Base-by-base conservation (phyloP, 1,140 invertebrate genomes). In the Heliconius nattereri region DNA sequence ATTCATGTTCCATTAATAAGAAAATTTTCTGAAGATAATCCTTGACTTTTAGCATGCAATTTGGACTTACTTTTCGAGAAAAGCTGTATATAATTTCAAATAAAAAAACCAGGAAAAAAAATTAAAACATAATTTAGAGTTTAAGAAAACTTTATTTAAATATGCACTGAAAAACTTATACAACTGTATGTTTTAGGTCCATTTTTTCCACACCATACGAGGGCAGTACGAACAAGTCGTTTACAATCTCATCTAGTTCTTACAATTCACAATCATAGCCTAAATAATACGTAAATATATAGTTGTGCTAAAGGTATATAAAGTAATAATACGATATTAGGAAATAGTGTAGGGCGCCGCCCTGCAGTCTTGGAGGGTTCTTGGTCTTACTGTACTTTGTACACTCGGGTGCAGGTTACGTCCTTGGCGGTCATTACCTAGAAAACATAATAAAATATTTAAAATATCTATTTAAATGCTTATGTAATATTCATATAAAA, bases 391-490 rank as follows among this genome's bases (percentile, higher is more conserved):
- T 95, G 94, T 74, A 94, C 88, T 91, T 97, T 97, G 95, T 97
- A 97, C 83, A 96, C 90, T 89, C 97, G 95, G 83, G 96, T 97
- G 94, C 96, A 97, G 75, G 96, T 96, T 45, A 97, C 95, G 85
- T 96, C 95, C 86, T 97, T 96, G 3, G 97, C 96, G 78, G 96
- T 97, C 95, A 97, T 96, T 26, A 95, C 94, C 96, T 97, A 95
- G 23, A 95, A 95, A n/a, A 78, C 5, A 20, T 0, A 16, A 49
- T 16, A 79, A 84, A 84, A 72, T 49, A 75, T 40, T 73, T 40
- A 75, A 76, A 79, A 45, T 73, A 40, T 40, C 37, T 40, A 40
- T 40, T 40, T 11, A 40, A 40, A 40, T 40, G 8, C 37, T 2
- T 11, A 11, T 40, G 35, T 3, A 35, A 35, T 35, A 35, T 35